Evolutionary conservation across 2,113 vertebrate species (phyloP), one percentile per base, ranked within the genome.

Genomic region (Stigmatopora nigra): DNA sequence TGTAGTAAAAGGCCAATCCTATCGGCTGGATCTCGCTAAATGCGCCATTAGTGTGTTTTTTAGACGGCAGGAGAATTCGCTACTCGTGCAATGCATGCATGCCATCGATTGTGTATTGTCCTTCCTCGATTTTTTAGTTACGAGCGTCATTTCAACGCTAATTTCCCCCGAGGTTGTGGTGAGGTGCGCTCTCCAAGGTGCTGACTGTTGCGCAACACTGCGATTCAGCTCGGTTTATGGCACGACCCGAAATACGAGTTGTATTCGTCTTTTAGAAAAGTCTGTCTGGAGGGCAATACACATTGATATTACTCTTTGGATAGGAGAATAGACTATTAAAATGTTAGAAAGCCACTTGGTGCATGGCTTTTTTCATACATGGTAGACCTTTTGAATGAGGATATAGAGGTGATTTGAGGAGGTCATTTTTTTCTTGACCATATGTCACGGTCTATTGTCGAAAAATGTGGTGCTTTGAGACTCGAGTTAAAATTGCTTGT

Each of bases 161-260:
- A 0, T 67, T 74, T 68, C 47, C 68, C 71, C 71, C 45, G 22
- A 53, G 51, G 19, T 19, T 44, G 60, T 19, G 20, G 60, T 47
- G 68, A 72, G 67, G 1, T 86, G 89, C 89, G 88, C 91, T 93
- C 86, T 92, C 92, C 92, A 78, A 81, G 91, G 93, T 93, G 87
- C 92, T 93, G 91, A 90, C 83, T 82, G 70, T 77, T 67, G 69
- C 76, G 55, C 38, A 41, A 41, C 38, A 41, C 7, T 10, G 9
- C 1, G 9, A 41, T 41, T 41, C 9, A 4, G 9, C 38, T 41
- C 25, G 25, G 25, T 31, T 31, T 1, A 3, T 31, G 25, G 38
- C 9, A 41, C 2, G 20, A 22, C 53, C 25, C 25, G 53, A 56
- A 22, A 25, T 56, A 31, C 52, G 22, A 55, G 12, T 4, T 25